Percentiles rank a stretch among this genome's conserved stretches.
phyloP scores from a whole-genome alignment of 1,140 invertebrate species.

The Orchestia grillus region DNA sequence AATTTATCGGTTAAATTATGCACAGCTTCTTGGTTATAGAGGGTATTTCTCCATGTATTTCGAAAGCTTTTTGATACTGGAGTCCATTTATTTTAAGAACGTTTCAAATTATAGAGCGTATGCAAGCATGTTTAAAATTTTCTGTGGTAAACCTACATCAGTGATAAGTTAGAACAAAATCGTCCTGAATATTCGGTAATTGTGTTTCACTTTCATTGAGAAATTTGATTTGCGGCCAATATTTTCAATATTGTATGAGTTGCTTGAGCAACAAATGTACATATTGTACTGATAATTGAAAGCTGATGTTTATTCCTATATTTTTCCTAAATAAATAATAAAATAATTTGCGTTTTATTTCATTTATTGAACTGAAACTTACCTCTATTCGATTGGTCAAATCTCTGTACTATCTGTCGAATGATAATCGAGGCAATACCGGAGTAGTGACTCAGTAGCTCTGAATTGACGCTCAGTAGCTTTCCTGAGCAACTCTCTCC shows the following conservation, averaged over 20 bases:
- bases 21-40: too few species aligned
- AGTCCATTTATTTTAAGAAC: not conserved
- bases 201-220: not conserved
- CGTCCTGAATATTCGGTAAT: not conserved
- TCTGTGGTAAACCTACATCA: not conserved
- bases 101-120: not conserved
- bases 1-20: too few species aligned
- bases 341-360: conserved; percentile 9
- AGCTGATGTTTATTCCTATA: conserved; percentile 43
- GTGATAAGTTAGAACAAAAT: not conserved
- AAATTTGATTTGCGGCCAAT: not conserved
- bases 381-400: not conserved
- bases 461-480: too few species aligned
- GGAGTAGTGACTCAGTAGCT: too few species aligned
- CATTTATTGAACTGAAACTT: too few species aligned
- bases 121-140: not conserved
- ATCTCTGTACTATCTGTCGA: not conserved
- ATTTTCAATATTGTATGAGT: not conserved
- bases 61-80: not conserved
- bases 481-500: too few species aligned
- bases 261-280: not conserved
- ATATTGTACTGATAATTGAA: conserved; percentile 19
- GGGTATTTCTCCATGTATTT: not conserved
- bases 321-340: conserved; percentile 42
- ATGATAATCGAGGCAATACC: too few species aligned